A percentile compares a stretch with the other conserved stretches of the same genome.
These are phyloP conservation scores for Pycnonotus jocosus DNA, from an alignment of 2,113 vertebrate genomes.

Conservation along the genomic window DNA sequence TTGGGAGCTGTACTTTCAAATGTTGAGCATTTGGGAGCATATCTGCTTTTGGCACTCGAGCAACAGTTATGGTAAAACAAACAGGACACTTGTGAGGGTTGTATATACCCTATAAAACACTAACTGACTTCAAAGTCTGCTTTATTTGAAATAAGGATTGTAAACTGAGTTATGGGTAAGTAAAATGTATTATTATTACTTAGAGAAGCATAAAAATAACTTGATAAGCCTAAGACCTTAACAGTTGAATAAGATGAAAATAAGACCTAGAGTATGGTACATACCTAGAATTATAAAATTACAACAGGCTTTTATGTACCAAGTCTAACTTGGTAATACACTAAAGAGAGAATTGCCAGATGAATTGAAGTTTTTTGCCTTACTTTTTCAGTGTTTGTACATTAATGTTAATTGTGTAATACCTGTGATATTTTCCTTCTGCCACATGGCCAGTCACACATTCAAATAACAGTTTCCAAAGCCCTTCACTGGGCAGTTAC, in stretches of 20 bases:
- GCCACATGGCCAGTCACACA: rapidly evolving
- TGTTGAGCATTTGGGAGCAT: not conserved
- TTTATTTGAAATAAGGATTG: not conserved
- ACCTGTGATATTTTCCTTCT: not conserved
- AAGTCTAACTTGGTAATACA: not conserved
- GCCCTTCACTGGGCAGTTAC: not conserved
- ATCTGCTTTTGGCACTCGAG: not conserved
- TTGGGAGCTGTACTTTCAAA: not conserved
- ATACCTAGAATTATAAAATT: not conserved
- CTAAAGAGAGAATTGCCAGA: not conserved
- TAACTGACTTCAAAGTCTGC: not conserved
- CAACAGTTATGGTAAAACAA: not conserved
- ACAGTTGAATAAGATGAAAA: not conserved
- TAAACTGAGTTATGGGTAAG: not conserved
- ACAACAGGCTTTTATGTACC: not conserved
- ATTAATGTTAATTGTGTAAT: not conserved
- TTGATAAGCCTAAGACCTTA: not conserved
- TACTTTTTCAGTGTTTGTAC: not conserved
- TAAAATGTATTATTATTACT: not conserved
- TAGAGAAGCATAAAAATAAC: not conserved
- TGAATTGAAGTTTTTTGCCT: not conserved
- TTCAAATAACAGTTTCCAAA: not conserved
- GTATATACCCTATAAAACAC: not conserved
- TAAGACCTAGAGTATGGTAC: not conserved
- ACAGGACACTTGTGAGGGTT: not conserved